Base-by-base conservation (phyloP, 2,888 invertebrate species). In the Adelognathus sp. region DNA sequence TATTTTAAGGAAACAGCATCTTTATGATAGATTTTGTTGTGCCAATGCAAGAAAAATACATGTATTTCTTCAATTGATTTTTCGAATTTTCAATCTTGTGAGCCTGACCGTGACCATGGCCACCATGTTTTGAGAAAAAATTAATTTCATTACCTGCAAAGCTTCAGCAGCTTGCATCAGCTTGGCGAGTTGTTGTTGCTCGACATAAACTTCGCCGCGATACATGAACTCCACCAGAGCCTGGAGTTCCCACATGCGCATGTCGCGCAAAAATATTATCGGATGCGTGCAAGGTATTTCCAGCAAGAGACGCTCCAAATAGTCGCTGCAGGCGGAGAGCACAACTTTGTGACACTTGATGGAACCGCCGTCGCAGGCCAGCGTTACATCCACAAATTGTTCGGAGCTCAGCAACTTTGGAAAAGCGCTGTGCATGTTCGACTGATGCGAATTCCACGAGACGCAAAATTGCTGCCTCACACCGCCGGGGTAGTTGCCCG, bases 241-340 rank as follows among this genome's bases (percentile, higher is more conserved):
- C 73, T 91, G 91, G 2, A 91, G 86, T 69, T 91, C 91, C 91
- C 91, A 91, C 91, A 91, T 91, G 75, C 89, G 85, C 94, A 97
- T 97, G 87, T 97, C 97, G 87, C 96, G 94, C 93, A 97, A 95
- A 84, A 97, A 94, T 77, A 97, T 90, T 39, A 97, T 96, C 21
- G 97, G 96, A 91, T 97, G 97, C 85, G 96, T 95, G 92, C 97
- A 97, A 0, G 97, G 96, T 92, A 96, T 96, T 90, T 96, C 96
- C 31, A 96, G 93, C n/a, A 97, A 92, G 54, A 97, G 93, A 74
- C 95, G 94, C 92, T 97, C 97, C 85, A 97, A 95, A 90, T 97
- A 97, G 0, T 96, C 96, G 50, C 96, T 96, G 92, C 97, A 97
- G 0, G 97, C 97, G 0, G 96, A 96, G 77, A 97, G 91, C 21